phyloP scores from a whole-genome alignment of 2,888 invertebrate genomes.

The Caenorhabditis sp. region DNA sequence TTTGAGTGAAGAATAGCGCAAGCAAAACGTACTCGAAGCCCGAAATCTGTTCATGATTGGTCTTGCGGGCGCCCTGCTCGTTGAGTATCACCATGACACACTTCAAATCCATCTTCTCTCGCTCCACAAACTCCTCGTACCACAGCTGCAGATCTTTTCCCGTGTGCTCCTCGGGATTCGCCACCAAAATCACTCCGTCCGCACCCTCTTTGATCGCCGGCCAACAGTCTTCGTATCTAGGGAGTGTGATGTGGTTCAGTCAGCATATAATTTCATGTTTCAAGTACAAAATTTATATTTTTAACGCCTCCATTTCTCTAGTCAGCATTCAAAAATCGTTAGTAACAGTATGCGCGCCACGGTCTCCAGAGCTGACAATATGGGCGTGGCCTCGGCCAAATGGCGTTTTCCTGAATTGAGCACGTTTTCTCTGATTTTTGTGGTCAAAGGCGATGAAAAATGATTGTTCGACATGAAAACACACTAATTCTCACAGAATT shows the following conservation, averaged over 20 bases:
- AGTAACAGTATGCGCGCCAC: too few species aligned
- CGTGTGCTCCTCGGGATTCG: slow-evolving; percentile 81
- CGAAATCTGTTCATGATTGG: slow-evolving; percentile 54
- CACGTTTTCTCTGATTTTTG: too few species aligned
- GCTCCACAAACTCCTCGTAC: slow-evolving; percentile 62
- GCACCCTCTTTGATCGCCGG: slow-evolving; percentile 85
- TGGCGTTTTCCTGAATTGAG: too few species aligned
- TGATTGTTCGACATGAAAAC: too few species aligned
- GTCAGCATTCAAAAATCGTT: too few species aligned
- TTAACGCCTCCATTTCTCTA: too few species aligned
- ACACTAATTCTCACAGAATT: too few species aligned
- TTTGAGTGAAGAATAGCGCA: background rate
- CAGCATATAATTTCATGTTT: too few species aligned
- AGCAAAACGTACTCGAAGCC: slow-evolving; percentile 37
- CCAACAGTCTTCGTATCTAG: slow-evolving; percentile 83
- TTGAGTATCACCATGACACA: slow-evolving; percentile 54
- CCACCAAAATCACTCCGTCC: slow-evolving; percentile 86
- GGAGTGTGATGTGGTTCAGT: background rate
- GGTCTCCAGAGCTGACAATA: too few species aligned
- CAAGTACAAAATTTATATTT: too few species aligned
- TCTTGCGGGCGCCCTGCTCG: slow-evolving; percentile 51
- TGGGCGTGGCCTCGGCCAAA: too few species aligned
- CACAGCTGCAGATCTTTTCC: slow-evolving; percentile 72
- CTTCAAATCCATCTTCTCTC: slow-evolving; percentile 29
- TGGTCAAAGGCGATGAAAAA: too few species aligned